Base-by-base conservation (phyloP, 2,797 vertebrate genomes). In the Protonibea diacanthus region DNA sequence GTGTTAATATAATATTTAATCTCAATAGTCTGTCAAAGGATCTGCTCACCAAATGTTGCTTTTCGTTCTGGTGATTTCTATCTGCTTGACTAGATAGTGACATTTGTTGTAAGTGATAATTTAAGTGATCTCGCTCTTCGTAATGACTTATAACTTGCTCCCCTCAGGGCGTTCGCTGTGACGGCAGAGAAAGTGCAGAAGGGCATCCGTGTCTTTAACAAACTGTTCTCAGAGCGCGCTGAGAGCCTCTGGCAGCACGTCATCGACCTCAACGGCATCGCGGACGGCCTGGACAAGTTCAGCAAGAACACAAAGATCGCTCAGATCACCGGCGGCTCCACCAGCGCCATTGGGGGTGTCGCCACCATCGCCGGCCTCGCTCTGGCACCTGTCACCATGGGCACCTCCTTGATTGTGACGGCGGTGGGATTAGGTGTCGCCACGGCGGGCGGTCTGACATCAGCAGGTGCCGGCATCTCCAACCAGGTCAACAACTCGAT, bases 231-330 rank as follows among this genome's bases (percentile, higher is more conserved):
- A 0, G 95, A 96, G 86, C 93, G 93, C 0, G 95, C 94, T 0
- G 95, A 96, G 88, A 92, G 83, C 52, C 93, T 96, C 17, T 96
- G 95, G 95, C 92, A 95, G 88, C 95, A 96, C 29, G 91, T 96
- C 87, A 95, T 95, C 0, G 91, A 95, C 82, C 93, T 96, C 71
- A 90, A 93, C 66, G 0, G 23, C 84, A 95, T 96, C 7, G 95
- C 95, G 0, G 94, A 96, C 1, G 87, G 80, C 33, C 81, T 96
- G 21, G 95, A 96, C 82, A 89, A 91, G 47, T 95, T 96, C 89
- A 96, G 92, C 94, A 95, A 94, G 90, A 95, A 93, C 10, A 93
- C 95, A 17, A 96, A 95, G 83, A 95, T 96, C 4, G 95, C 95
- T 23, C 94, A 94, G 62, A 94, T 96, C 81, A 93, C 95, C 0